Percentiles rank a stretch among this genome's conserved stretches.
Evolutionary conservation across 2,888 invertebrate species (phyloP).

Genomic region (Xanthia togata): DNA sequence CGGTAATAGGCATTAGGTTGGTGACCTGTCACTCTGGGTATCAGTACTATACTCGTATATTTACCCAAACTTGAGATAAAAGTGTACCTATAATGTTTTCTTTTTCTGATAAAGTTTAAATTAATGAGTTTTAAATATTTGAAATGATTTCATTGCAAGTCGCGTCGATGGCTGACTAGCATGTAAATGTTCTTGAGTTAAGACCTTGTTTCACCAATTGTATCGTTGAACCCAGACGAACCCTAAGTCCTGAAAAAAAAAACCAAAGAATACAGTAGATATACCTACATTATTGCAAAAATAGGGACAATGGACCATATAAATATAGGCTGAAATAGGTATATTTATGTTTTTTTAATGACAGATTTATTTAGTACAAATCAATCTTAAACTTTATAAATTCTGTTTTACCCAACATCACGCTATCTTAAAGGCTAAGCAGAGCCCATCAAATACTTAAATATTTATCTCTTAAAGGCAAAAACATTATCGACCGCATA

Average conservation of each 20-base stretch:
- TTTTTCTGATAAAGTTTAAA: neutral
- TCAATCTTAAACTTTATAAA: neutral
- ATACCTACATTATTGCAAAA: neutral
- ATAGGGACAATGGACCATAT: neutral
- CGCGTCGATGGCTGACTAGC: neutral
- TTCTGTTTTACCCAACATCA: conserved; percentile 23
- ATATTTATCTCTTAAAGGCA: conserved; percentile 66
- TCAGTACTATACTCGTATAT: neutral
- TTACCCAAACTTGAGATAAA: conserved; percentile 5
- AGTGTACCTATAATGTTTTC: neutral
- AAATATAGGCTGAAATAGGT: too few relatives aligned
- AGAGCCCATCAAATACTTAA: conserved; percentile 61
- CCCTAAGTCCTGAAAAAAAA: neutral
- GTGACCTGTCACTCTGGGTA: conserved; percentile 6
- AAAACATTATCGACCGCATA: conserved; percentile 83
- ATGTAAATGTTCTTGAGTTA: neutral
- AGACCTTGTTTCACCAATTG: neutral
- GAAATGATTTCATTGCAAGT: neutral
- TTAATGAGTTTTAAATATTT: too few relatives aligned
- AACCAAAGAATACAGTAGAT: neutral
- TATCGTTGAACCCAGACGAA: neutral
- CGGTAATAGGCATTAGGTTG: conserved; percentile 26
- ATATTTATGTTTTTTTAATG: neutral
- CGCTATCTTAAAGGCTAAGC: conserved; percentile 38
- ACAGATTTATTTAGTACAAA: neutral